Conservation (phyloP, 2,113 vertebrate genomes). For the Leptodactylus fuscus region DNA sequence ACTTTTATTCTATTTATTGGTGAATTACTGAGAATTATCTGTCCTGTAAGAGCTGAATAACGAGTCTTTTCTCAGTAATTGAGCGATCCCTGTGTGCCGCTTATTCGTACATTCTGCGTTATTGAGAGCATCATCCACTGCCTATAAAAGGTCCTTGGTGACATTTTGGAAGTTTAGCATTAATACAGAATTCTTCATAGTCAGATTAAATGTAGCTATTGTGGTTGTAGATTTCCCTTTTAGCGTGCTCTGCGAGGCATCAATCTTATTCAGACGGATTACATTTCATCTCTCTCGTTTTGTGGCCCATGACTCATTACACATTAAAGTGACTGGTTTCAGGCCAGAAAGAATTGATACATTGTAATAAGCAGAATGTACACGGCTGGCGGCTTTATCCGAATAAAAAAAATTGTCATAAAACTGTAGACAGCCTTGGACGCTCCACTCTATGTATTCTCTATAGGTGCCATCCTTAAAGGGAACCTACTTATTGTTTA, state of each 20-base stretch:
- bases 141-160: conserved; percentile 7
- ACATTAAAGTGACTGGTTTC: conserved; percentile 34
- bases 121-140: neutral
- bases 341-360: conserved; percentile 23
- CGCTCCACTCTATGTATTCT: neutral
- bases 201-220: conserved; percentile 4
- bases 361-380: conserved; percentile 38
- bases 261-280: conserved; percentile 27
- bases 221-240: neutral
- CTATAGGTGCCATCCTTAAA: neutral
- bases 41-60: no score
- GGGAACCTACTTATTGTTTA: neutral
- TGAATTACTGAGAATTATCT: no score
- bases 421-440: neutral
- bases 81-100: neutral
- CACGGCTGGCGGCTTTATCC: conserved; percentile 11
- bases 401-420: conserved; percentile 10
- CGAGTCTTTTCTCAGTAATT: neutral
- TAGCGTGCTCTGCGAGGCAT: neutral
- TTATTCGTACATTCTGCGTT: neutral
- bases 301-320: conserved; percentile 45
- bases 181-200: conserved; percentile 15
- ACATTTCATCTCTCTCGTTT: conserved; percentile 26
- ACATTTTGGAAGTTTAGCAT: conserved; percentile 4
- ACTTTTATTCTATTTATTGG: neutral